Conservation (phyloP, 2,797 vertebrate species). For the Myotis findleyi region DNA sequence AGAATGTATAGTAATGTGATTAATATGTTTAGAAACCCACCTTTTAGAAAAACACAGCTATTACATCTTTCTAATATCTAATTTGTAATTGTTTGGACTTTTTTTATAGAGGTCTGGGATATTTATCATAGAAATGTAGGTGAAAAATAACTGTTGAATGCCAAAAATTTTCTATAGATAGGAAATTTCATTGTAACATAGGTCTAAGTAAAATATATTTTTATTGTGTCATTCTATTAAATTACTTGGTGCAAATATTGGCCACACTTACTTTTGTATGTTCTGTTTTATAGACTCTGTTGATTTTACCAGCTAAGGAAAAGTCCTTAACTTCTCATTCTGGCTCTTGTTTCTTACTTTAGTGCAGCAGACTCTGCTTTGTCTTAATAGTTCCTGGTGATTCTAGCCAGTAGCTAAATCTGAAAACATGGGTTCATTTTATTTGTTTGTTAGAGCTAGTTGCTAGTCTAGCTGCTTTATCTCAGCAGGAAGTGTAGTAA, state of each 20-base stretch:
- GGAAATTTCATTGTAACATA: conserved; percentile 36
- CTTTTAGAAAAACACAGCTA: conserved; percentile 25
- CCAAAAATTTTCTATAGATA: neutral
- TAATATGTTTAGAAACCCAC: conserved; percentile 29
- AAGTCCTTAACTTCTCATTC: conserved; percentile 46
- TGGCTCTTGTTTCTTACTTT: conserved; percentile 26
- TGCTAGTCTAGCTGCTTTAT: neutral
- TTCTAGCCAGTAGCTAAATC: conserved; percentile 12
- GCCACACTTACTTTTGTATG: neutral
- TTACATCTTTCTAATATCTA: conserved; percentile 52
- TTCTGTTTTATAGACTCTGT: neutral
- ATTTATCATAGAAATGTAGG: conserved; percentile 29
- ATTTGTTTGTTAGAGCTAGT: neutral
- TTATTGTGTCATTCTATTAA: conserved; percentile 4
- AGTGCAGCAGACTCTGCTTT: neutral
- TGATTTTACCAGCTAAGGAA: conserved; percentile 34
- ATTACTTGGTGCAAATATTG: conserved; percentile 31
- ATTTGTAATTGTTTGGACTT: conserved; percentile 8
- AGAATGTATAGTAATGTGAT: conserved; percentile 21
- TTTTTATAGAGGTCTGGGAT: neutral
- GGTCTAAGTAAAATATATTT: conserved; percentile 44
- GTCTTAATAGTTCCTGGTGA: neutral
- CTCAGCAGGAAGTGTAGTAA: neutral
- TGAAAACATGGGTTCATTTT: conserved; percentile 45
- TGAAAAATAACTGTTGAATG: conserved; percentile 5